Percentiles rank a stretch among this genome's conserved stretches.
Conservation (phyloP, 2,113 vertebrate genomes). For the Otolemur garnettii region DNA sequence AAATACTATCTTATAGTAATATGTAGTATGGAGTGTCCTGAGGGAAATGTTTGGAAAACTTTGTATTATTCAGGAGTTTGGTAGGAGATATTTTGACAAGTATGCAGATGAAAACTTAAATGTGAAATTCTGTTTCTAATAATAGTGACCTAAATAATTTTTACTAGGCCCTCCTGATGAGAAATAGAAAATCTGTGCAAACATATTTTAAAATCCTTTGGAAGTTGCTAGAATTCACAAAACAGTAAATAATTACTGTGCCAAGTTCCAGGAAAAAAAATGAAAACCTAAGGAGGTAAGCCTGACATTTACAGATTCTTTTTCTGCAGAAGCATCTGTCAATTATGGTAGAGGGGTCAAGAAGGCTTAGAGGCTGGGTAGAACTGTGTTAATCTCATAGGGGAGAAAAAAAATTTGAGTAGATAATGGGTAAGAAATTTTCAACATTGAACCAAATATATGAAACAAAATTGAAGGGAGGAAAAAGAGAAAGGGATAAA, state of each 20-base stretch:
- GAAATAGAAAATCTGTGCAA: conserved; percentile 35
- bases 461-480: conserved; percentile 38
- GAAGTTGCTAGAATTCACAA: conserved; percentile 34
- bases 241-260: conserved; percentile 25
- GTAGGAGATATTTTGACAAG: conserved; percentile 25
- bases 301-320: not conserved
- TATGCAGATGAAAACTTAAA: conserved; percentile 42
- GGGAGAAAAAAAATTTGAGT: conserved; percentile 16
- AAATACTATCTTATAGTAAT: conserved; percentile 5
- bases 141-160: conserved; percentile 25
- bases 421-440: conserved; percentile 36
- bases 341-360: not conserved
- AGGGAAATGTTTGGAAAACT: conserved; percentile 55
- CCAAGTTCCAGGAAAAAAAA: conserved; percentile 30
- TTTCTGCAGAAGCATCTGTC: conserved; percentile 12
- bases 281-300: not conserved
- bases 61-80: not conserved
- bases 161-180: conserved; percentile 10
- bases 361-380: not conserved
- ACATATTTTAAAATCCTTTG: conserved; percentile 23
- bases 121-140: conserved; percentile 23
- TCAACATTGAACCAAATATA: conserved; percentile 25
- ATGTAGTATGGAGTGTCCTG: not conserved
- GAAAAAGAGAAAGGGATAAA: not conserved
- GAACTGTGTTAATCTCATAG: not conserved